Conservation (phyloP, 2,888 invertebrate species). For the Rhagonycha lutea region DNA sequence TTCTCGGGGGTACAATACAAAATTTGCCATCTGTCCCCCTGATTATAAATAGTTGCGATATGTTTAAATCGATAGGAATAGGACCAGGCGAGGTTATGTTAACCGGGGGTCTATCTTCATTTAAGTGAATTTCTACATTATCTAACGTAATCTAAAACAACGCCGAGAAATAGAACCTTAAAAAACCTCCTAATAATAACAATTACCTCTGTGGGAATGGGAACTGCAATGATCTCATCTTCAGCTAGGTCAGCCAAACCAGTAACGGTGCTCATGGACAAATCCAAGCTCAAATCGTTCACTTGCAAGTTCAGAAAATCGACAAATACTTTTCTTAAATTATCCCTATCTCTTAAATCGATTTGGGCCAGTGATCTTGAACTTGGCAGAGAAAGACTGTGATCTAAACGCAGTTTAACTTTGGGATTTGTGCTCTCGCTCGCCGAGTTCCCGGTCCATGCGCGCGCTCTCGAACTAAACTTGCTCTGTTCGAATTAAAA, state of each 20-base stretch:
- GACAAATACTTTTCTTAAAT: conserved; percentile 54
- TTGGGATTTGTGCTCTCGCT: conserved; percentile 58
- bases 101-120: conserved; percentile 82
- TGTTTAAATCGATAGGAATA: conserved; percentile 75
- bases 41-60: conserved; percentile 71
- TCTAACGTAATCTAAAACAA: conserved; percentile 69
- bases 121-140: conserved; percentile 74
- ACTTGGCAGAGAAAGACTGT: conserved; percentile 57
- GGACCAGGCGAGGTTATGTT: conserved; percentile 83
- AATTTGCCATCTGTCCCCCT: conserved; percentile 77
- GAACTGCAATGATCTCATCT: conserved; percentile 81
- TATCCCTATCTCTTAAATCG: conserved; percentile 55
- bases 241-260: conserved; percentile 84
- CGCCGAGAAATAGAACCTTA: conserved; percentile 15
- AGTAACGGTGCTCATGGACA: conserved; percentile 81
- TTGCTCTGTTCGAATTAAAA: conserved; percentile 65
- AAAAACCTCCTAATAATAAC: conserved; percentile 25
- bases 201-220: conserved; percentile 80
- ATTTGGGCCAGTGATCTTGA: conserved; percentile 44
- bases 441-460: conserved; percentile 73
- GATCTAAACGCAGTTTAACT: conserved; percentile 66
- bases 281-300: conserved; percentile 66
- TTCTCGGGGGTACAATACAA: conserved; percentile 64
- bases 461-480: conserved; percentile 80
- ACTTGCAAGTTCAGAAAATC: conserved; percentile 68